phyloP scores from a whole-genome alignment of 2,797 vertebrate species.

The Acridotheres tristis region DNA sequence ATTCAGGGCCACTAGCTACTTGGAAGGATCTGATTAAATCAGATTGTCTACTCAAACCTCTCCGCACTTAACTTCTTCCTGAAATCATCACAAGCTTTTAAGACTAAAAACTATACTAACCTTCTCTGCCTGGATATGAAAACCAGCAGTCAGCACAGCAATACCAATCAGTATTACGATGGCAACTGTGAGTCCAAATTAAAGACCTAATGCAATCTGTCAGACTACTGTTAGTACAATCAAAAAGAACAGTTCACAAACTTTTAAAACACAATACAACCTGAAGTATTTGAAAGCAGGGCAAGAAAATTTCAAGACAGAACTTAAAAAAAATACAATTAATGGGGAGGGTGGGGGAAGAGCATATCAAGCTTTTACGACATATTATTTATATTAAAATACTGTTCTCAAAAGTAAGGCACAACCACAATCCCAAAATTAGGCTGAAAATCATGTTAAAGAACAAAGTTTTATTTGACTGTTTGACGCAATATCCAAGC shows the following conservation, averaged over 20 bases:
- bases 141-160: neutral
- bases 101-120: neutral
- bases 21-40: neutral
- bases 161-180: neutral
- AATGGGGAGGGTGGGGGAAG: neutral
- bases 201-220: neutral
- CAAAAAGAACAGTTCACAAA: neutral
- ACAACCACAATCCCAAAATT: neutral
- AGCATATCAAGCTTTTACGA: neutral
- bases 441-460: neutral
- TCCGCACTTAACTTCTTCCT: neutral
- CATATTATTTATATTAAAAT: neutral
- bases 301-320: neutral
- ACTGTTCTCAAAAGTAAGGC: neutral
- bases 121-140: neutral
- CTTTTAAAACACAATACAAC: neutral
- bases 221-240: neutral
- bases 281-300: neutral
- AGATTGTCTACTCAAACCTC: neutral
- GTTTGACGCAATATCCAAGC: neutral
- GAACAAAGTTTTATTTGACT: neutral
- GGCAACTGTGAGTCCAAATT: neutral
- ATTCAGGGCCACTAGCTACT: neutral
- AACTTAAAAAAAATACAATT: neutral
- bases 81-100: neutral